Evolutionary conservation across 2,888 invertebrate species (phyloP).

Genomic region (Tetragnatha montana): DNA sequence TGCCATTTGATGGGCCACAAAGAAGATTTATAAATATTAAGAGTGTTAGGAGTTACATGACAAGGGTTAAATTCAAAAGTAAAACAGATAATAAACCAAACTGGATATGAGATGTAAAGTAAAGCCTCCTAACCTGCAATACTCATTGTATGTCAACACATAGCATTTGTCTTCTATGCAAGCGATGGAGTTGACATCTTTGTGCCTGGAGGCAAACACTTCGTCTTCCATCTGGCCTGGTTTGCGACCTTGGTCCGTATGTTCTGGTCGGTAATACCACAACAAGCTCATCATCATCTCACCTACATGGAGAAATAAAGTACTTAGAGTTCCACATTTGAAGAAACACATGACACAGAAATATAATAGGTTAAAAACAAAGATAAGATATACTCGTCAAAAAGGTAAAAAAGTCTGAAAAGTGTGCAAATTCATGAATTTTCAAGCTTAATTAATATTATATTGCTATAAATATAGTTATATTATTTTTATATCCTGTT

Average conservation of each 20-base stretch:
- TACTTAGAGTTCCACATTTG: neutral
- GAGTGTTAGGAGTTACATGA: too few relatives aligned
- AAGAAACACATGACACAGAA: neutral
- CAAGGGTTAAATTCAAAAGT: too few relatives aligned
- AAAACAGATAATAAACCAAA: too few relatives aligned
- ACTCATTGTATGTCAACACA: constrained; percentile 96
- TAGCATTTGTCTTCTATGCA: constrained; percentile 99
- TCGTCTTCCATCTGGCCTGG: constrained; percentile 90
- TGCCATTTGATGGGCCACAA: too few relatives aligned
- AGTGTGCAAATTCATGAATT: too few relatives aligned
- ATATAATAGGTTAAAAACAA: neutral
- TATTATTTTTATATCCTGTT: too few relatives aligned
- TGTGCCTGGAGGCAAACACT: constrained; percentile 95
- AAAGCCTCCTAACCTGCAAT: constrained; percentile 89
- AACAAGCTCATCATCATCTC: constrained; percentile 98
- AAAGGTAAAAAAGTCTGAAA: too few relatives aligned
- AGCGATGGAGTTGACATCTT: constrained; percentile 96
- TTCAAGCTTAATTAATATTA: too few relatives aligned
- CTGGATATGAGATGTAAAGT: too few relatives aligned
- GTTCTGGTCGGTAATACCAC: constrained; percentile 98
- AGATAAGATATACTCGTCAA: too few relatives aligned
- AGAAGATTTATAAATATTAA: too few relatives aligned
- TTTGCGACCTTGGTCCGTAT: constrained; percentile 92
- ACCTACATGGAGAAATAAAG: constrained; percentile 81
- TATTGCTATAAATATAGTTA: too few relatives aligned